These are phyloP conservation scores for Acropora tenuis DNA, from an alignment of 64 coral and sea anemone species.

Conservation along the genomic window DNA sequence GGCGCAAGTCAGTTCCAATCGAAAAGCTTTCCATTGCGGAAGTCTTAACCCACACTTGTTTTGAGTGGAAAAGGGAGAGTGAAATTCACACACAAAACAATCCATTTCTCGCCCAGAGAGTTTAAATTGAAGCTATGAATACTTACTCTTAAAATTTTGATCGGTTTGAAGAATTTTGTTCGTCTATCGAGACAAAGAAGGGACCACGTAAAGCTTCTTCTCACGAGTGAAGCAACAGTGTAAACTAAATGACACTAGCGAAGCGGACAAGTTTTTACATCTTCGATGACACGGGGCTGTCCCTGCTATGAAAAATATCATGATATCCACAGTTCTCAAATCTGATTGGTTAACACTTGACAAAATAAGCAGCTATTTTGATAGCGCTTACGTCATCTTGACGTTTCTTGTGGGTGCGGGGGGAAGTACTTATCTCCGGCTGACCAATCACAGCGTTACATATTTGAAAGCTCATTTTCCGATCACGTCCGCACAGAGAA, in stretches of 20 bases:
- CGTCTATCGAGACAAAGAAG: not conserved
- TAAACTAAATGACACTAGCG: not conserved
- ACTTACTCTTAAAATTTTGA: not conserved
- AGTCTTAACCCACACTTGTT: not conserved
- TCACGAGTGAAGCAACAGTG: not conserved
- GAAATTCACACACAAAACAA: not conserved
- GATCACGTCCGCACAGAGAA: not conserved
- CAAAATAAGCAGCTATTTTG: not conserved
- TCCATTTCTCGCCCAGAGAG: not conserved
- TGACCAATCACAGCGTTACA: not conserved
- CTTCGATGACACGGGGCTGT: not conserved
- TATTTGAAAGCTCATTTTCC: not conserved
- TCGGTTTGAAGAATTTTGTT: not conserved
- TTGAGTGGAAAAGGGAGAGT: not conserved
- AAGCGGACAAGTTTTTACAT: not conserved
- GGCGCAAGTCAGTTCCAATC: not conserved
- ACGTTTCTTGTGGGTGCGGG: conserved; percentile 14
- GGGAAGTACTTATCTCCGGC: not conserved
- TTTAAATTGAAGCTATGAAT: not conserved
- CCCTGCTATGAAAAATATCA: conserved; percentile 5
- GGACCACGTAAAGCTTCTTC: too few species aligned
- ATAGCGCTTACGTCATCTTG: not conserved
- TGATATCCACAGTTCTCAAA: not conserved
- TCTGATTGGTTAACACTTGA: conserved; percentile 6
- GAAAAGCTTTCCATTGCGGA: not conserved